phyloP scores from a whole-genome alignment of 2,888 invertebrate genomes.

The Dione vanillae region DNA sequence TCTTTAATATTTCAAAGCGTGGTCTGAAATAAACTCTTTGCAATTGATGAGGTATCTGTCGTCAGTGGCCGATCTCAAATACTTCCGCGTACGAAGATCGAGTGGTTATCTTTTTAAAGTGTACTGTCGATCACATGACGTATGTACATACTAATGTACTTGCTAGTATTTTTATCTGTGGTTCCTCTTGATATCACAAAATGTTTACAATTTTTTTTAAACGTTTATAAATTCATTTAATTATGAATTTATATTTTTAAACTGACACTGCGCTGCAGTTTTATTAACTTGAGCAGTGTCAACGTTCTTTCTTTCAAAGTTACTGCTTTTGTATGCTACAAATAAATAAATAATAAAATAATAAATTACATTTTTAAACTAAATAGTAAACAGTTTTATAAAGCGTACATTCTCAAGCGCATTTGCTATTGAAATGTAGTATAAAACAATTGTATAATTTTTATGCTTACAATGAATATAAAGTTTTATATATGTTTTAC shows the following conservation, averaged over 20 bases:
- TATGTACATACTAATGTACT: neutral
- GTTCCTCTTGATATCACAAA: neutral
- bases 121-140: slow-evolving; percentile 5
- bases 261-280: no score
- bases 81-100: slow-evolving; percentile 28
- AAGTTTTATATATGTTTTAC: no score
- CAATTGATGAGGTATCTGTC: slow-evolving; percentile 19
- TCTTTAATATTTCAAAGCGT: neutral
- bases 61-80: slow-evolving; percentile 17
- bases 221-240: neutral
- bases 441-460: no score
- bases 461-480: no score
- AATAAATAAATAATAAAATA: no score
- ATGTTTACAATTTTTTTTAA: slow-evolving; percentile 4
- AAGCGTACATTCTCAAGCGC: no score
- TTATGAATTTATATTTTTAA: neutral
- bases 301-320: no score
- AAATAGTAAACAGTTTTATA: no score
- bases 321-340: no score
- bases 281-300: no score
- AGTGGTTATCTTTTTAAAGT: slow-evolving; percentile 23
- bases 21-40: slow-evolving; percentile 4
- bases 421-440: no score
- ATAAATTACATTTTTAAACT: no score
- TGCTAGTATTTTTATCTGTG: slow-evolving; percentile 1